These are phyloP conservation scores for Callinectes sapidus DNA, from an alignment of 2,888 invertebrate genomes.

Conservation along the genomic window DNA sequence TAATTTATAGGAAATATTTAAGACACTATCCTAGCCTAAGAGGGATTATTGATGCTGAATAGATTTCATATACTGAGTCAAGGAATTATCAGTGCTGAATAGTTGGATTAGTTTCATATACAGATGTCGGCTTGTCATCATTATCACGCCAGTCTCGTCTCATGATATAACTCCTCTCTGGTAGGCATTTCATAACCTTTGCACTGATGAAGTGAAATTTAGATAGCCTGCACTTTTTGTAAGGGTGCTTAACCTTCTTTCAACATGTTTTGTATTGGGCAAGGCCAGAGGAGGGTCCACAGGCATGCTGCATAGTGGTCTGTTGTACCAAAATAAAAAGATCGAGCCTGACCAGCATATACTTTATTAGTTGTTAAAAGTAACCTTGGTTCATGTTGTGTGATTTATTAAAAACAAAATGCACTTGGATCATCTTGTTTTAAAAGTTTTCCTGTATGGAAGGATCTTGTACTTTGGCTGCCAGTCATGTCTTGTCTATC, in stretches of 20 bases:
- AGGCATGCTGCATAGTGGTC: background rate
- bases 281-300: background rate
- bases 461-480: background rate
- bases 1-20: constrained; percentile 26
- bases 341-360: constrained; percentile 24
- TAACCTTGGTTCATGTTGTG: constrained; percentile 27
- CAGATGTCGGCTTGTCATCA: constrained; percentile 13
- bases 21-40: constrained; percentile 21
- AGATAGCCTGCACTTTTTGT: constrained; percentile 19
- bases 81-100: background rate
- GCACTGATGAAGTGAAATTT: constrained; percentile 10
- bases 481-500: background rate
- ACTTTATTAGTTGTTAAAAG: constrained; percentile 26
- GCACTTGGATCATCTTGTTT: constrained; percentile 27
- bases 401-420: constrained; percentile 32
- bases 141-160: background rate
- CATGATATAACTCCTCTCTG: constrained; percentile 24
- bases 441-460: constrained; percentile 18
- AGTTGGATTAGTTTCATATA: constrained; percentile 1
- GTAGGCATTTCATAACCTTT: constrained; percentile 15
- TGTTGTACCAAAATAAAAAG: constrained; percentile 9
- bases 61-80: constrained; percentile 18
- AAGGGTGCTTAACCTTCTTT: constrained; percentile 29
- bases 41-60: constrained; percentile 26
- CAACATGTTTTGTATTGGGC: background rate